Evolutionary conservation across 1,140 invertebrate species (phyloP).

Genomic region (Pantala flavescens): DNA sequence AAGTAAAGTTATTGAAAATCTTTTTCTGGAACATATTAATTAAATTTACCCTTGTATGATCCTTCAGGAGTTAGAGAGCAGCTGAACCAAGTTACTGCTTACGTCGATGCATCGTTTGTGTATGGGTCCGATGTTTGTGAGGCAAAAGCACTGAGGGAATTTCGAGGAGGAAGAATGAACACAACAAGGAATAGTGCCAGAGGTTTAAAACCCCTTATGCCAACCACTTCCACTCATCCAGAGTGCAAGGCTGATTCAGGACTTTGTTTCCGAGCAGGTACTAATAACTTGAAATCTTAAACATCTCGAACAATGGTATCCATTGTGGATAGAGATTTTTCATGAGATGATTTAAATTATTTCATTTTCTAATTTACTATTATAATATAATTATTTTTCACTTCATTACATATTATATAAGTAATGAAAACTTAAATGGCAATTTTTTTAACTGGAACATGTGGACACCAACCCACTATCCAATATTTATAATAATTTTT

Average conservation of each 20-base stretch:
- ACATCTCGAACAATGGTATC: too few species aligned
- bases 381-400: too few species aligned
- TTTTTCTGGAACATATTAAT: slow-evolving; percentile 20
- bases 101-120: slow-evolving; percentile 48
- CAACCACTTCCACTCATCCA: slow-evolving; percentile 59
- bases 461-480: too few species aligned
- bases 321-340: too few species aligned
- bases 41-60: neutral
- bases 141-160: slow-evolving; percentile 23
- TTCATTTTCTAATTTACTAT: neutral
- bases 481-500: too few species aligned
- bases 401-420: too few species aligned
- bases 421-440: too few species aligned
- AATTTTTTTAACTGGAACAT: too few species aligned
- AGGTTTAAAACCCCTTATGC: slow-evolving; percentile 63
- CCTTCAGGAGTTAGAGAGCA: slow-evolving; percentile 42
- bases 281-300: slow-evolving; percentile 14
- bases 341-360: neutral
- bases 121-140: slow-evolving; percentile 51
- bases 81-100: slow-evolving; percentile 53
- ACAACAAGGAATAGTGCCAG: slow-evolving; percentile 57
- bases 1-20: neutral
- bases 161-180: slow-evolving; percentile 68
- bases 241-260: slow-evolving; percentile 77
- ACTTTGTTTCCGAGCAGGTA: slow-evolving; percentile 73